Evolutionary conservation across 1,140 invertebrate species (phyloP).

Genomic region (Linepithema humile): DNA sequence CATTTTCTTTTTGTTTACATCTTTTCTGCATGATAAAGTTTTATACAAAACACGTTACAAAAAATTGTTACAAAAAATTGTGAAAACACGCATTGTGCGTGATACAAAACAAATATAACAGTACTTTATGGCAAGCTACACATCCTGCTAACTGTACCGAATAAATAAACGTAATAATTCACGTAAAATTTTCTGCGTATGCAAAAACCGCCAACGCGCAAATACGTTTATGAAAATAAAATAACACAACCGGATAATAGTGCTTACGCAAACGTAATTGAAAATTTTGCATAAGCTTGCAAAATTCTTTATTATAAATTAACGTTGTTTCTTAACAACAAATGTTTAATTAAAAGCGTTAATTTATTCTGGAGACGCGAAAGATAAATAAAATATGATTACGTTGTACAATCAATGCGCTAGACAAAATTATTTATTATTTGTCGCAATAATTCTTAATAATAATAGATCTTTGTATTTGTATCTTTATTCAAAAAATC

Average conservation of each 20-base stretch:
- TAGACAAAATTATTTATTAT: not conserved
- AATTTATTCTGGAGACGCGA: slow-evolving; percentile 8
- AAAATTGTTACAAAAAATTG: not conserved
- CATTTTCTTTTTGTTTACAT: not conserved
- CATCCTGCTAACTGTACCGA: not conserved
- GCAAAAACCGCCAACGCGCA: slow-evolving; percentile 5
- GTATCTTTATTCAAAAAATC: too few relatives aligned
- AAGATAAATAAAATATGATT: not conserved
- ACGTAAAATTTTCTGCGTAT: not conserved
- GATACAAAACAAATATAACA: slow-evolving; percentile 29
- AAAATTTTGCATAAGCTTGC: slow-evolving; percentile 15
- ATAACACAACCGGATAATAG: slow-evolving; percentile 28
- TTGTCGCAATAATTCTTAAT: not conserved
- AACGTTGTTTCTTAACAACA: not conserved
- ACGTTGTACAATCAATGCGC: not conserved
- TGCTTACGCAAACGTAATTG: slow-evolving; percentile 18
- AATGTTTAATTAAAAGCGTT: slow-evolving; percentile 4
- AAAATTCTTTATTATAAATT: slow-evolving; percentile 13
- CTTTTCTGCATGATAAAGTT: not conserved
- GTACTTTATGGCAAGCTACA: not conserved
- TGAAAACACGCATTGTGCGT: not conserved
- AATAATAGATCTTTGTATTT: too few relatives aligned
- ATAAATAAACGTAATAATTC: slow-evolving; percentile 45
- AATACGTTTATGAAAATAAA: slow-evolving; percentile 24
- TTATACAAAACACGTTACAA: not conserved